Evolutionary conservation across 2,888 invertebrate genomes (phyloP).

Genomic region (Synergus itoensis): DNA sequence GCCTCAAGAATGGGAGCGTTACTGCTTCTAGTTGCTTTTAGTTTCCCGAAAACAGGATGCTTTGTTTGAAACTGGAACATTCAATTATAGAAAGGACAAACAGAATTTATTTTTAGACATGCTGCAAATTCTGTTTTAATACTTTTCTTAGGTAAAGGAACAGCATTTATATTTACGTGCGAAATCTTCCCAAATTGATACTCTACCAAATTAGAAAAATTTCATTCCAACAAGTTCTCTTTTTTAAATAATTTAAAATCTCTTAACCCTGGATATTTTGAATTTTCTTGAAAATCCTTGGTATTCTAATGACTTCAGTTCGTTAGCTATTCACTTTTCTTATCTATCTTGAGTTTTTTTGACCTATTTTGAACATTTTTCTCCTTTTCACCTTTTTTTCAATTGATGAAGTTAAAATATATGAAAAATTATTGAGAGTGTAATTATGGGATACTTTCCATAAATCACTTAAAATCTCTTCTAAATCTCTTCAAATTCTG

Average conservation of each 20-base stretch:
- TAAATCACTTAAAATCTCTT: no score
- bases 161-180: neutral
- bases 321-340: no score
- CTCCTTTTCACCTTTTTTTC: no score
- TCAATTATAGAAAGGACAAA: slow-evolving; percentile 14
- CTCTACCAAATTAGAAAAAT: neutral
- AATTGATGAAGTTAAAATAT: no score
- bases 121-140: neutral
- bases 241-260: neutral
- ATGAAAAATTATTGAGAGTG: no score
- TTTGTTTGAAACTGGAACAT: slow-evolving; percentile 34
- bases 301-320: no score
- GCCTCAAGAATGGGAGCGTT: slow-evolving; percentile 11
- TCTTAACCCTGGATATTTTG: no score
- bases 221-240: neutral
- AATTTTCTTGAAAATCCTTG: no score
- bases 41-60: slow-evolving; percentile 15
- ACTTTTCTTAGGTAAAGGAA: neutral
- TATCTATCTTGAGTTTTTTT: no score
- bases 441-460: no score
- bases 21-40: slow-evolving; percentile 27
- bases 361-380: no score
- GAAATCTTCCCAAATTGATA: neutral
- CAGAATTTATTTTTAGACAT: neutral
- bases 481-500: no score